Conservation (phyloP, 1,140 invertebrate species). For the Trichomalopsis sarcophagae region DNA sequence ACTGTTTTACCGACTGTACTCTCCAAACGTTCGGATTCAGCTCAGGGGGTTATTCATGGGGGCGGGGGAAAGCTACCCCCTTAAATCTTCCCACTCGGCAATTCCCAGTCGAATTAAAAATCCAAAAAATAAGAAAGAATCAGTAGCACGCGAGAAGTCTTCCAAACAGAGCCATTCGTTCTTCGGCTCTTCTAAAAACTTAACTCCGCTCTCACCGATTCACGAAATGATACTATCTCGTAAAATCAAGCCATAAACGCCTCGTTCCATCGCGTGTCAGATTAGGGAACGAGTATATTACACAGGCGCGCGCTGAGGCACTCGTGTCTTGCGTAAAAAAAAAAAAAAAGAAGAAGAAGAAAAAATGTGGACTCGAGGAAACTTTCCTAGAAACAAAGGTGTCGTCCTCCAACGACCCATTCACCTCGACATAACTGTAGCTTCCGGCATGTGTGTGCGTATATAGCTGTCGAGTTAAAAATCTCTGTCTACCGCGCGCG, state of each 20-base stretch:
- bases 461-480: no score
- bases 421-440: conserved; percentile 3
- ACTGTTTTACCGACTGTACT: not conserved
- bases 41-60: no score
- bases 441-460: not conserved
- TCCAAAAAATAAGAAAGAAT: not conserved
- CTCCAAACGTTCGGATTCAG: not conserved
- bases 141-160: not conserved
- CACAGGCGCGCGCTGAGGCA: not conserved
- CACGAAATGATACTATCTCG: conserved; percentile 25
- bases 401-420: conserved; percentile 19
- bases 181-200: not conserved
- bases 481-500: no score
- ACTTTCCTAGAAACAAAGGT: conserved; percentile 42
- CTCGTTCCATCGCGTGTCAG: conserved; percentile 32
- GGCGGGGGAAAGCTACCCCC: no score
- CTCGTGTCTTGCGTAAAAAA: conserved; percentile 11
- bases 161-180: not conserved
- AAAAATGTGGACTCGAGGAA: not conserved
- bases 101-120: no score
- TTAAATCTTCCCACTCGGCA: no score
- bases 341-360: not conserved
- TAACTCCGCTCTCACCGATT: conserved; percentile 18
- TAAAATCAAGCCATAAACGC: conserved; percentile 44
- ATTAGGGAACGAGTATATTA: conserved; percentile 40